These are phyloP conservation scores for Urocyon cinereoargenteus DNA, from an alignment of 2,797 vertebrate species.

Conservation along the genomic window DNA sequence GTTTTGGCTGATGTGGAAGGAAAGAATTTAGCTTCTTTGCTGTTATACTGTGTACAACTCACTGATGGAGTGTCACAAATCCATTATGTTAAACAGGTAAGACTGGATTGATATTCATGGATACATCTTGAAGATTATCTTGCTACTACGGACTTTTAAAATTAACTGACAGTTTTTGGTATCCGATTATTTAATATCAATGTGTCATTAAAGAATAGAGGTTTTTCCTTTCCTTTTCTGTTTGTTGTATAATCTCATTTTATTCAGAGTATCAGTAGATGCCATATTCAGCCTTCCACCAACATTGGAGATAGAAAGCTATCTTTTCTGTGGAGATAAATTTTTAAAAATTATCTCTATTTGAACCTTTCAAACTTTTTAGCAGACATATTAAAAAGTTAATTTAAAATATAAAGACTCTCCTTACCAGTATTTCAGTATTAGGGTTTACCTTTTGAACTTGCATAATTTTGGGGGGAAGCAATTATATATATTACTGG, in stretches of 20 bases:
- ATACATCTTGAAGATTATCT: background rate
- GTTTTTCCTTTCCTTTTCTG: constrained; percentile 5
- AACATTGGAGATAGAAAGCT: background rate
- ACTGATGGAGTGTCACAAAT: constrained; percentile 95
- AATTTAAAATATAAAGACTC: constrained; percentile 30
- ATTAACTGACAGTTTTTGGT: constrained; percentile 16
- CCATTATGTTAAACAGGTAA: constrained; percentile 94
- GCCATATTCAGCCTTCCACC: background rate
- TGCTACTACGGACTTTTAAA: constrained; percentile 3
- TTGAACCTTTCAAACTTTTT: constrained; percentile 45
- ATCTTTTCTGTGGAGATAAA: background rate
- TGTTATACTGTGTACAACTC: constrained; percentile 91
- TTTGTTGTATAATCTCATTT: constrained; percentile 1
- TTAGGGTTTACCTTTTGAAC: constrained; percentile 50
- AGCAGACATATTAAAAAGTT: constrained; percentile 37
- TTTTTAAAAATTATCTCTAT: background rate
- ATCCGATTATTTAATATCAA: background rate
- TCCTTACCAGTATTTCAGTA: background rate
- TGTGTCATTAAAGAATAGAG: background rate
- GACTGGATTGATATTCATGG: constrained; percentile 23
- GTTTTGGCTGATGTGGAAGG: constrained; percentile 88
- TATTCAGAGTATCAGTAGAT: constrained; percentile 14
- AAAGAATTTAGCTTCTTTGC: constrained; percentile 89
- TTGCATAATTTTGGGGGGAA: background rate
- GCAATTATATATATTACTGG: background rate